phyloP scores from a whole-genome alignment of 2,797 vertebrate genomes.

The Pteropus rufus region DNA sequence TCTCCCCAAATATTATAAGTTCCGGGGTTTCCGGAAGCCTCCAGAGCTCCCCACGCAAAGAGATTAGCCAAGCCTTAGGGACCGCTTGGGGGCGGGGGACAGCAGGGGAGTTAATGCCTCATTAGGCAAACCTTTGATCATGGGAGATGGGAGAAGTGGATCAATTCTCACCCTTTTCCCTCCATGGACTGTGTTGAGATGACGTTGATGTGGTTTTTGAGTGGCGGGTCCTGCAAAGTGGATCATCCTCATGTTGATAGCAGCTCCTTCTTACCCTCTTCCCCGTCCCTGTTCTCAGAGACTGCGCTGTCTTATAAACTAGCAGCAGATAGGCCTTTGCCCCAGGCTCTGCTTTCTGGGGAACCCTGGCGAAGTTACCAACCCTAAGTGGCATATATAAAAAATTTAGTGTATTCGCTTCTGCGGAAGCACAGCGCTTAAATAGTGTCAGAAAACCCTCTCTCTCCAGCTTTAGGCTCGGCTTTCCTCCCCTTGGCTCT shows the following conservation, averaged over 20 bases:
- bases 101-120: no score
- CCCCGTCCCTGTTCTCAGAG: not conserved
- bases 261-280: not conserved
- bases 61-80: fast-evolving
- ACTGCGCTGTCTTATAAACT: not conserved
- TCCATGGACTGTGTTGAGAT: not conserved
- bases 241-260: fast-evolving
- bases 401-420: not conserved
- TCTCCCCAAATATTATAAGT: not conserved
- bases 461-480: not conserved
- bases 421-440: not conserved
- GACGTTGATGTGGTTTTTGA: not conserved
- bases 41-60: not conserved
- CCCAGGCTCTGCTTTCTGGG: not conserved
- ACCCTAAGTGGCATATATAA: not conserved
- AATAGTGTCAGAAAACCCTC: not conserved
- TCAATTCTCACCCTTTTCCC: not conserved
- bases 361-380: not conserved
- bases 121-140: not conserved
- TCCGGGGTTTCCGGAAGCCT: not conserved
- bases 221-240: not conserved
- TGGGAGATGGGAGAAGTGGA: not conserved
- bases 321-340: not conserved
- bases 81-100: not conserved
- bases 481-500: not conserved